Evolutionary conservation across 2,797 vertebrate species (phyloP), one percentile per base, ranked within the genome.

Genomic region (Sebastes trivittatus): DNA sequence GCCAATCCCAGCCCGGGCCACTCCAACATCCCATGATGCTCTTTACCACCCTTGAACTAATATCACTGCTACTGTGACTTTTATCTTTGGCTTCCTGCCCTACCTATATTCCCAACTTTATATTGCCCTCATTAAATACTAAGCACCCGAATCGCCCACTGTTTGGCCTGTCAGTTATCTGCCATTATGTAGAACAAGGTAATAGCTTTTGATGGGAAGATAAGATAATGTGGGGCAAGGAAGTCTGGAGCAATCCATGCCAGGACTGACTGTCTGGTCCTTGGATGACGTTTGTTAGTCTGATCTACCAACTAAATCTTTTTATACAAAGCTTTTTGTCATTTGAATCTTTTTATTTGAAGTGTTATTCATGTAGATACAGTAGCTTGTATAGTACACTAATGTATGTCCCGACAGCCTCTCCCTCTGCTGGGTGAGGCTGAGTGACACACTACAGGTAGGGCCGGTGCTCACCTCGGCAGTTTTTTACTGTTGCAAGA

Each of bases 61-160:
- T 71, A 60, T 78, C 65, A 60, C 84, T 85, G 75, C 87, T 89
- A 85, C 32, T 54, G 54, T 82, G 75, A 75, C 78, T 92, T 87
- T 94, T 95, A 94, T 94, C 94, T 87, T 68, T 83, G 71, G 79
- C 87, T 90, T 88, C 84, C 82, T 81, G 84, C 75, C 84, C 74
- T 89, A 64, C 89, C 90, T 91, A 67, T 88, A 87, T 92, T 91
- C 71, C 42, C 78, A 88, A 85, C 86, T 94, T 91, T 94, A 92
- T 94, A 93, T 91, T 93, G 82, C 84, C 88, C 85, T 94, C 89
- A 90, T 95, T 93, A 94, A 92, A 93, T 77, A 89, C 77, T 49
- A 30, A 66, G 81, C 69, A 82, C 74, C 83, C 87, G 80, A 93
- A 86, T 77, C 77, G 83, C 59, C 71, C 80, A 72, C 80, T 94